Conservation (phyloP, 2,797 vertebrate species). For the Linurgus olivaceus region DNA sequence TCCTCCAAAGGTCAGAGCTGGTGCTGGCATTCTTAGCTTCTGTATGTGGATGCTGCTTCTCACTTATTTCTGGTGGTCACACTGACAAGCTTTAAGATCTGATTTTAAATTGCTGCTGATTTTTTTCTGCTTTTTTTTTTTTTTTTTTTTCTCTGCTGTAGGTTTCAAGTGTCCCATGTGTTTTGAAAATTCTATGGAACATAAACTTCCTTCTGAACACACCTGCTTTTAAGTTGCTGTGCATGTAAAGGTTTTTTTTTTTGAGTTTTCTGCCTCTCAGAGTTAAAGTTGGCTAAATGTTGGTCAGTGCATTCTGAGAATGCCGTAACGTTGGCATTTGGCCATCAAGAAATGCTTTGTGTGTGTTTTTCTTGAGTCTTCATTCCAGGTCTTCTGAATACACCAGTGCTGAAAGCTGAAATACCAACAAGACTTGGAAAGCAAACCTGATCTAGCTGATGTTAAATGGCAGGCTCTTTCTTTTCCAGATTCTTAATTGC, state of each 20-base stretch:
- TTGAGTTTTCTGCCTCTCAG: background rate
- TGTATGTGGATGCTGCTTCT: background rate
- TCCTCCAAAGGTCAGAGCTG: background rate
- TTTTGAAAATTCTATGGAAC: background rate
- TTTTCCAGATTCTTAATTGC: background rate
- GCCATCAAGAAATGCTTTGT: background rate
- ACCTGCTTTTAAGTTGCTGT: background rate
- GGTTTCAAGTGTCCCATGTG: background rate
- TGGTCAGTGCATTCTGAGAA: background rate
- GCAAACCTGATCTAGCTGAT: background rate
- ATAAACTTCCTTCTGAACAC: background rate
- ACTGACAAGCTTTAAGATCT: background rate
- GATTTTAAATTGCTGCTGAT: background rate
- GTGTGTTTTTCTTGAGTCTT: background rate
- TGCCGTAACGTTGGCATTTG: accelerated
- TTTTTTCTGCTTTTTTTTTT: background rate
- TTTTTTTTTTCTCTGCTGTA: background rate
- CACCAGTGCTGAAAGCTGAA: background rate
- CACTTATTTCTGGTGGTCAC: background rate
- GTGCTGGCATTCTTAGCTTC: background rate
- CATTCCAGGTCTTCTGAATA: background rate
- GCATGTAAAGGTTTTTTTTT: accelerated
- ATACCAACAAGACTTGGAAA: background rate
- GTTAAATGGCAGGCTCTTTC: background rate
- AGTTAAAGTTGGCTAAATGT: background rate